Conservation (phyloP, 2,888 invertebrate genomes). For the Ditylenchus weischeri region DNA sequence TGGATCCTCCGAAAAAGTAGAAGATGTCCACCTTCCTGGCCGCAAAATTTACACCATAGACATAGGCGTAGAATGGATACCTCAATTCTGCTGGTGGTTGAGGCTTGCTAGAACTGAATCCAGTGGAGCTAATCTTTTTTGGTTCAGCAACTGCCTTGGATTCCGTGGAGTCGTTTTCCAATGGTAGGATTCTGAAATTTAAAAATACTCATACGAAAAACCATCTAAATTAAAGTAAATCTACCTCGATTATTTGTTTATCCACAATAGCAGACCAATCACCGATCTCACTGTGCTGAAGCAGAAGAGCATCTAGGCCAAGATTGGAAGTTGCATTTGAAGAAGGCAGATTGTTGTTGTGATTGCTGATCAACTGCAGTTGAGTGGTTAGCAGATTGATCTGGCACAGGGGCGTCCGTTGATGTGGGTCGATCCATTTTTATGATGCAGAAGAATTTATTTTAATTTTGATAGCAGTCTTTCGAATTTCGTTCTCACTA, state of each 20-base stretch:
- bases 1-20: slow-evolving; percentile 19
- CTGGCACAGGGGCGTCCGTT: too few species aligned
- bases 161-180: too few species aligned
- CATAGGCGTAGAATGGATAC: slow-evolving; percentile 3
- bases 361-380: too few species aligned
- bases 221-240: too few species aligned
- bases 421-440: too few species aligned
- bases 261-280: slow-evolving; percentile 23
- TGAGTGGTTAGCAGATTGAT: too few species aligned
- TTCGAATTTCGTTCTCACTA: too few species aligned
- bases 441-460: too few species aligned
- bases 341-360: not conserved
- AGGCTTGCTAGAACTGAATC: not conserved
- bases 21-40: slow-evolving; percentile 9
- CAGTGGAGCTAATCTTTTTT: not conserved
- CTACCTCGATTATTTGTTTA: slow-evolving; percentile 19
- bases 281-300: slow-evolving; percentile 20
- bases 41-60: not conserved
- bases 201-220: too few species aligned
- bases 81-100: not conserved
- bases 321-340: not conserved
- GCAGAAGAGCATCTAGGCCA: not conserved
- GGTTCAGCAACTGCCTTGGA: not conserved
- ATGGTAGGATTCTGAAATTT: too few species aligned
- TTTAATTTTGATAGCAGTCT: too few species aligned